Evolutionary conservation across 2,113 vertebrate genomes (phyloP).

Genomic region (Eptesicus fuscus): DNA sequence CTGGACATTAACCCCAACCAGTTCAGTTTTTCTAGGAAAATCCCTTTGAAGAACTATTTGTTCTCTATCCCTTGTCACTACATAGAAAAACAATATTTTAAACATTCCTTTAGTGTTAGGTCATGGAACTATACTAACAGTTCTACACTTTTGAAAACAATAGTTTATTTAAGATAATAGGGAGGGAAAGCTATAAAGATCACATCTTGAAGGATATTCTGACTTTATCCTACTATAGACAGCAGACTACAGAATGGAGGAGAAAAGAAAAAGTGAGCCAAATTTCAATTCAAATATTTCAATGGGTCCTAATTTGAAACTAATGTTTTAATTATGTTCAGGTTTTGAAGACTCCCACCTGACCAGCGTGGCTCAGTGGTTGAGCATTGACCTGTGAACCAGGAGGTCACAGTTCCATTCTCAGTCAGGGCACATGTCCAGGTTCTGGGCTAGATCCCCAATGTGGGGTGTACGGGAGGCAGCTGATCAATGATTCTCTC

Average conservation of each 20-base stretch:
- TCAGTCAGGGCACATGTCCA: no score
- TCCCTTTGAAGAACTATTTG: conserved; percentile 35
- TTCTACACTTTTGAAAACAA: not conserved
- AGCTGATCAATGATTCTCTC: no score
- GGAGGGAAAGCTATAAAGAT: not conserved
- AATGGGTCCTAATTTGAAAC: not conserved
- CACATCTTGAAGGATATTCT: not conserved
- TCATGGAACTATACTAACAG: not conserved
- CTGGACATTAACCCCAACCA: conserved; percentile 53
- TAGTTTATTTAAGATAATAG: not conserved
- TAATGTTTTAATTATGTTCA: not conserved
- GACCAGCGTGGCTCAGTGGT: no score
- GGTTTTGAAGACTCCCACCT: not conserved
- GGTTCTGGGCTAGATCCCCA: no score
- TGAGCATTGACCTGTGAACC: no score
- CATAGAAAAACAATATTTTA: conserved; percentile 42
- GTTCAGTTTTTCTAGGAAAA: conserved; percentile 56
- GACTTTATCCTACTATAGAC: not conserved
- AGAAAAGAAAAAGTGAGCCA: not conserved
- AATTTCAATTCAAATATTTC: not conserved
- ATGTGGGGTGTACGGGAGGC: no score
- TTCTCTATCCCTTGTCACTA: conserved; percentile 5
- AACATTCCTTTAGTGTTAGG: not conserved
- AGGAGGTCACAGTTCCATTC: no score
- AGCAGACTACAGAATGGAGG: not conserved